A percentile compares a stretch with the other conserved stretches of the same genome.
These are phyloP conservation scores for Ormyrus thymus DNA, from an alignment of 2,888 invertebrate species.

Conservation along the genomic window DNA sequence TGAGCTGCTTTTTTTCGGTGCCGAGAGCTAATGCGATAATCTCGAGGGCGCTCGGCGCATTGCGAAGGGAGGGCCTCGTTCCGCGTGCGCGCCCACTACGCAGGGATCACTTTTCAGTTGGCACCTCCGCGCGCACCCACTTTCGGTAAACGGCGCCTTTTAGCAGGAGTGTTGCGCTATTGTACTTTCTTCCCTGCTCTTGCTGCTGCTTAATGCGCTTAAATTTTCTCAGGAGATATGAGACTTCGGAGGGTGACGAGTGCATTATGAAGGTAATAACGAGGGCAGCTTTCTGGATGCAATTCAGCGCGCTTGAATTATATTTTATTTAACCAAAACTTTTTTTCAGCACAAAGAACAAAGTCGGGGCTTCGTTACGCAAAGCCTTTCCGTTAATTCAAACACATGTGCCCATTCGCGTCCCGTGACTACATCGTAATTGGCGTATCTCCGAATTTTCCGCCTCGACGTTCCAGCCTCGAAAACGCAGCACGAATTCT, in stretches of 20 bases:
- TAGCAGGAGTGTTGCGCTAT: too few species aligned
- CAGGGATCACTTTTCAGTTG: conserved; percentile 41
- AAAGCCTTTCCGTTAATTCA: neutral
- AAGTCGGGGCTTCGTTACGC: neutral
- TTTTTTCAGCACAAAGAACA: neutral
- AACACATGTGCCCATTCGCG: neutral
- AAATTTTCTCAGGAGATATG: conserved; percentile 35
- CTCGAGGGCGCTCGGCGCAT: neutral
- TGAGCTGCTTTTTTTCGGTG: conserved; percentile 40
- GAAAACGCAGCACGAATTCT: conserved; percentile 7
- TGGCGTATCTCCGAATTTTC: conserved; percentile 42
- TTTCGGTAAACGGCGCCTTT: too few species aligned
- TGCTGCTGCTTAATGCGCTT: neutral
- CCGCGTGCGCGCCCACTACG: neutral
- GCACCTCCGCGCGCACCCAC: conserved; percentile 15
- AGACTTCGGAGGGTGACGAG: neutral
- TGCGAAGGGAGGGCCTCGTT: neutral
- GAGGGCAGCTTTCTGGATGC: too few species aligned
- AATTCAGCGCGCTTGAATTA: too few species aligned
- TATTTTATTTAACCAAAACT: neutral
- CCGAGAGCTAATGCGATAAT: conserved; percentile 6
- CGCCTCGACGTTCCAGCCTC: neutral
- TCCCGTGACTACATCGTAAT: neutral
- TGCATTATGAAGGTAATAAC: too few species aligned
- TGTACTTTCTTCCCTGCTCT: neutral